Conservation (phyloP, 2,888 invertebrate genomes). For the Calameuta idolon region DNA sequence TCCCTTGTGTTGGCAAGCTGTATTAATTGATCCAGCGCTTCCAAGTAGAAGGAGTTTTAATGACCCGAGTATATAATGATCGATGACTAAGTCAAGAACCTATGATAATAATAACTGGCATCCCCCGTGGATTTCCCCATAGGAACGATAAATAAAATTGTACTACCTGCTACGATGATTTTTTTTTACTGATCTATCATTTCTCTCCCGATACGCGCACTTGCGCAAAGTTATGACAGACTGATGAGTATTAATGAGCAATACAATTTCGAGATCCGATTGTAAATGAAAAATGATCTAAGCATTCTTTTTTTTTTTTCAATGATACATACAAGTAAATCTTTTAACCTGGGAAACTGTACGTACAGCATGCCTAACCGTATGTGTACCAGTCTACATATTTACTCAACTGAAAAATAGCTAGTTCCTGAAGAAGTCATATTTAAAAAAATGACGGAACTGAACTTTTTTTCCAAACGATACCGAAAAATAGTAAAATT, state of each 20-base stretch:
- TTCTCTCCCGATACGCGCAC: background rate
- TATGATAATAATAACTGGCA: background rate
- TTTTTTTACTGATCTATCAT: background rate
- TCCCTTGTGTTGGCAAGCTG: background rate
- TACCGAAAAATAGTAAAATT: background rate
- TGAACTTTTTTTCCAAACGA: background rate
- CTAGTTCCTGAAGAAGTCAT: background rate
- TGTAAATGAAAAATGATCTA: background rate
- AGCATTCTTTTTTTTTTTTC: background rate
- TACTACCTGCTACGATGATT: background rate
- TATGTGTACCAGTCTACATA: too few relatives aligned
- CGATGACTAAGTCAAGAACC: background rate
- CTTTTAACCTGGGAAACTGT: background rate
- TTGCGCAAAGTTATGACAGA: background rate
- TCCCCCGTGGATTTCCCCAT: background rate
- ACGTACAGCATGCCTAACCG: too few relatives aligned
- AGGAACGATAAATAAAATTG: background rate
- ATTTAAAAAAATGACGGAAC: background rate
- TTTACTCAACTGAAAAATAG: too few relatives aligned
- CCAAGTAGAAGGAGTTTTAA: background rate
- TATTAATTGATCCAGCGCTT: background rate
- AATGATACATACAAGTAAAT: background rate
- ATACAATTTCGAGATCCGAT: background rate
- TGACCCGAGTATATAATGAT: background rate
- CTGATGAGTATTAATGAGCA: background rate